These are phyloP conservation scores for Lagopus leucura DNA, from an alignment of 2,113 vertebrate genomes.

Conservation along the genomic window DNA sequence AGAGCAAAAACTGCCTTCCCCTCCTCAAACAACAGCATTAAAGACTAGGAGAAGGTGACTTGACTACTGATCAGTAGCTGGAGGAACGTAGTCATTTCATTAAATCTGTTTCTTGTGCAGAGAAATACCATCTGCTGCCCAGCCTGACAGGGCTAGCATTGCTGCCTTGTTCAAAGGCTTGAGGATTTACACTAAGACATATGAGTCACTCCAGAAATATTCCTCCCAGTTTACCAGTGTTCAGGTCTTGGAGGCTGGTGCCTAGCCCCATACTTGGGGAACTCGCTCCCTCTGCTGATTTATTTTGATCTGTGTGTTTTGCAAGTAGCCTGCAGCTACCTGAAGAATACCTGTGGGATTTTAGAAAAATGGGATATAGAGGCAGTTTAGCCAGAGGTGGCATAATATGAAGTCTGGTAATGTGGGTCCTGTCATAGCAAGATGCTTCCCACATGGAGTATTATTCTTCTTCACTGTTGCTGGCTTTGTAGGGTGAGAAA, in stretches of 20 bases:
- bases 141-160: neutral
- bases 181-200: neutral
- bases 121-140: neutral
- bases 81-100: neutral
- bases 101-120: neutral
- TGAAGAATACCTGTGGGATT: neutral
- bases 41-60: neutral
- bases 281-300: slow-evolving; percentile 27
- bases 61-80: neutral
- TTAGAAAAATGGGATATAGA: neutral
- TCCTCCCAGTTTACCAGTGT: neutral
- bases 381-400: neutral
- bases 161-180: neutral
- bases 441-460: neutral
- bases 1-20: neutral
- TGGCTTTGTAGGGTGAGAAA: neutral
- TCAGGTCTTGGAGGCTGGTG: too few species aligned
- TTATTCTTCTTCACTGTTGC: neutral
- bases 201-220: rapidly evolving
- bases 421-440: rapidly evolving
- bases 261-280: neutral
- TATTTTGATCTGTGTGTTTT: neutral
- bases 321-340: neutral
- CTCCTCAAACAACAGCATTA: neutral
- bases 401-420: neutral